These are phyloP conservation scores for Sebastes vulpes DNA, from an alignment of 2,797 vertebrate genomes.

Conservation along the genomic window DNA sequence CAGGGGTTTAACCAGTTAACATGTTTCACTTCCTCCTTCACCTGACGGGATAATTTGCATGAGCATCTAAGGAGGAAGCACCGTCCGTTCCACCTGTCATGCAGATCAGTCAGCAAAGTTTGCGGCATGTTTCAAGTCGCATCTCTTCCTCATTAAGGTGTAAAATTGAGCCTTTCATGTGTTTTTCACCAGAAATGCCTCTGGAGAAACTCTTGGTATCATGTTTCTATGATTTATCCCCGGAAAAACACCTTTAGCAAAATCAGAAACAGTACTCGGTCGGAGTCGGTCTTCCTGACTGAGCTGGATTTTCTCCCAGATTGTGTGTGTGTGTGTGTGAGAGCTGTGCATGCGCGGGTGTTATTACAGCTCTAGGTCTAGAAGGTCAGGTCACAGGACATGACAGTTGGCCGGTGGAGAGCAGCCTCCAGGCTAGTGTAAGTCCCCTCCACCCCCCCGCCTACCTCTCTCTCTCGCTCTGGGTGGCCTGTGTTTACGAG, in stretches of 20 bases:
- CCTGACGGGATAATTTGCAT: constrained; percentile 68
- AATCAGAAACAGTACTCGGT: background rate
- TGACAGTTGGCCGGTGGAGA: constrained; percentile 53
- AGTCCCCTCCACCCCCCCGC: background rate
- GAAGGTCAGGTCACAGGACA: constrained; percentile 74
- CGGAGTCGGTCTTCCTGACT: background rate
- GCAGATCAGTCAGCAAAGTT: background rate
- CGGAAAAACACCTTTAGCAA: background rate
- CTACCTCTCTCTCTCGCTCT: constrained; percentile 44
- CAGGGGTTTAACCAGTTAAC: constrained; percentile 29
- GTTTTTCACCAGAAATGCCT: background rate
- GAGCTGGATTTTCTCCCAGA: background rate
- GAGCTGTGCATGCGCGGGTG: constrained; percentile 15
- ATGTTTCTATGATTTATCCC: background rate
- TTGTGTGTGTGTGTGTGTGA: background rate
- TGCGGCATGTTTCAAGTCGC: constrained; percentile 1
- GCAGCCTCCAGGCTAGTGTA: constrained; percentile 52
- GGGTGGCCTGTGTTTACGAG: constrained; percentile 80
- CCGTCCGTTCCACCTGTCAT: constrained; percentile 20
- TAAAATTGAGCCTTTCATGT: background rate
- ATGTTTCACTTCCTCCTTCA: constrained; percentile 71
- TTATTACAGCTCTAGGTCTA: constrained; percentile 48
- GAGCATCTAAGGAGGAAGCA: constrained; percentile 51
- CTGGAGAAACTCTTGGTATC: background rate
- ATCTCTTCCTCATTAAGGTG: constrained; percentile 33